A percentile compares a stretch with the other conserved stretches of the same genome.
phyloP scores from a whole-genome alignment of 2,113 vertebrate species.

The Phasianus colchicus region DNA sequence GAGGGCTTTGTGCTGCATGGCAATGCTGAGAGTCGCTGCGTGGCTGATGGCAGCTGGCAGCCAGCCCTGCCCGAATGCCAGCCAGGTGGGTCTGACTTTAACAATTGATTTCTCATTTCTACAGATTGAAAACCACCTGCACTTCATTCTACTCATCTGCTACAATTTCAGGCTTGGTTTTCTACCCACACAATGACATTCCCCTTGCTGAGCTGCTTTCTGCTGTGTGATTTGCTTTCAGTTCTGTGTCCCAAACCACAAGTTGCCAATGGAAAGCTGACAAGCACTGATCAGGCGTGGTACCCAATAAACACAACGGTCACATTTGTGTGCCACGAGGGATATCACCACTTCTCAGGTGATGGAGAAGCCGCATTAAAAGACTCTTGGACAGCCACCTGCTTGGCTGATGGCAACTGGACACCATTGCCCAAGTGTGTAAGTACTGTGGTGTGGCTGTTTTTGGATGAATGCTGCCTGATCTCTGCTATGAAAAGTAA shows the following conservation, averaged over 20 bases:
- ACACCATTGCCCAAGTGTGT: constrained; percentile 34
- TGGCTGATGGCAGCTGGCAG: constrained; percentile 32
- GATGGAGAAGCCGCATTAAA: fast-evolving
- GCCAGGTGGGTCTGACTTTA: constrained; percentile 55
- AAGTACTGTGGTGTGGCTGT: not conserved
- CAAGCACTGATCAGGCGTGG: fast-evolving
- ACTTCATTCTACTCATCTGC: not conserved
- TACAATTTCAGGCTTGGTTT: not conserved
- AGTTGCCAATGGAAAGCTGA: constrained; percentile 9
- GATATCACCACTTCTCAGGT: not conserved
- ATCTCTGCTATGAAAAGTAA: fast-evolving
- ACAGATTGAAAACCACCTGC: not conserved
- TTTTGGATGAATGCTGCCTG: not conserved
- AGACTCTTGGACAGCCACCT: not conserved
- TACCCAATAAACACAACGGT: not conserved
- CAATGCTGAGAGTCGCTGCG: constrained; percentile 40
- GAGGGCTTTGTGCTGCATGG: constrained; percentile 12
- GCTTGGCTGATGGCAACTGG: constrained; percentile 44
- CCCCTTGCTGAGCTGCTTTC: not conserved
- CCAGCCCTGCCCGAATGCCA: constrained; percentile 57
- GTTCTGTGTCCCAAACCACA: constrained; percentile 45
- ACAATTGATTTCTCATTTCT: not conserved
- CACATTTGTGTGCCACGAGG: not conserved
- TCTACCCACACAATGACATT: fast-evolving
- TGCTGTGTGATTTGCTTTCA: constrained; percentile 32